Evolutionary conservation across 2,888 invertebrate species (phyloP), one percentile per base, ranked within the genome.

Genomic region (Heteromyza rotundicornis): DNA sequence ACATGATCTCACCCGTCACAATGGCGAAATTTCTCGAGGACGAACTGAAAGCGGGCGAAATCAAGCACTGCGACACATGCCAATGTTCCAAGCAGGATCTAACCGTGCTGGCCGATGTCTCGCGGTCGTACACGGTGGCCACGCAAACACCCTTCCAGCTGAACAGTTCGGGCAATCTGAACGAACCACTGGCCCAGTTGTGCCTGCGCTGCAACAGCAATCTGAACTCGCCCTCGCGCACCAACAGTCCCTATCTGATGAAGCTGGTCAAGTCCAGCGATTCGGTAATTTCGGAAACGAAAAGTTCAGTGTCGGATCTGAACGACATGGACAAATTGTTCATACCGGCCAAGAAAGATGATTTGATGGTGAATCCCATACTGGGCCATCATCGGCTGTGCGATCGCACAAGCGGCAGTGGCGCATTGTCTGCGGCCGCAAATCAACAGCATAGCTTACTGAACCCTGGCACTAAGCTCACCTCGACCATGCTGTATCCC

Each of bases 21-120:
- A 92, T 95, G 92, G 94, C 95, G 2, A 95, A 95, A 85, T 92
- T 95, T 65, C 85, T 96, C 27, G 93, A 95, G 82, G 94, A 95
- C 64, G 94, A 94, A 71, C 89, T 91, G 64, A 94, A 94, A 71
- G 82, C 88, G 68, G 89, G 90, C 59, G 88, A 90, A 57, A 87
- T 90, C 1, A 92, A 92, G 80, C 94, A 94, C 77, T 94, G 94
- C 82, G 90, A 91, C 74, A 92, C 92, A 1, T 94, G 94, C 75
- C 89, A 89, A 49, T 94, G 94, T 80, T 86, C 87, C 59, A 80
- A 78, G 49, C 82, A 81, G 70, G 85, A 83, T 72, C 72, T 86
- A 12, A 84, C 84, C 35, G 84, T 85, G n/a, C 73, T 86, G 55
- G 80, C 82, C 84, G 89, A 82, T 84, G 88, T 80, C 81, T 86